These are phyloP conservation scores for Cyprinella venusta DNA, from an alignment of 2,797 vertebrate genomes.

Conservation along the genomic window DNA sequence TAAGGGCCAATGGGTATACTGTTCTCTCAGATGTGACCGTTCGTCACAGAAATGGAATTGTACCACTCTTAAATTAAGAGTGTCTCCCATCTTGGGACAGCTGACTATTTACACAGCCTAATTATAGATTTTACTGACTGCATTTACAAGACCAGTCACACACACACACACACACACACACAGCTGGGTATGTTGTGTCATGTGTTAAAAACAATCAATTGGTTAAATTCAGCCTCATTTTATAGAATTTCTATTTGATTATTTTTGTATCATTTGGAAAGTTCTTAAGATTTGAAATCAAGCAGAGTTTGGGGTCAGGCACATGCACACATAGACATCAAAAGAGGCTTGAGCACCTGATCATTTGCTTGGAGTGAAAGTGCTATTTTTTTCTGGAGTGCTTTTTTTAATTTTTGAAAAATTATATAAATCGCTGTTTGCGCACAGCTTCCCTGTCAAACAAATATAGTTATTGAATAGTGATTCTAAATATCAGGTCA, in stretches of 20 bases:
- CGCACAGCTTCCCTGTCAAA: no score
- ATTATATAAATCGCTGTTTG: no score
- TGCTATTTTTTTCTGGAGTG: no score
- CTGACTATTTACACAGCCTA: conserved; percentile 81
- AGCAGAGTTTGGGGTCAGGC: background rate
- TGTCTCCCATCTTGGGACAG: conserved; percentile 73
- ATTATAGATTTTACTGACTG: conserved; percentile 67
- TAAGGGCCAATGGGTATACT: conserved; percentile 14
- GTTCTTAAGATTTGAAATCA: background rate
- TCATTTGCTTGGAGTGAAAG: no score
- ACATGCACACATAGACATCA: no score
- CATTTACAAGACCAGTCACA: background rate
- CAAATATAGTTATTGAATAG: no score
- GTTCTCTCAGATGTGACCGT: conserved; percentile 74
- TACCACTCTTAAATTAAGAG: conserved; percentile 64
- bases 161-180: conserved; percentile 20
- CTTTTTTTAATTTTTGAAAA: no score
- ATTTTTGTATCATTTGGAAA: background rate
- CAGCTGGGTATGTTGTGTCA: background rate
- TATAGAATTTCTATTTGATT: background rate
- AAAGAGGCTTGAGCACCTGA: no score
- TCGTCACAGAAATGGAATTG: conserved; percentile 72
- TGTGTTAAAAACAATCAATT: background rate
- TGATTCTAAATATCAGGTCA: no score
- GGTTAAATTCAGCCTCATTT: background rate